These are phyloP conservation scores for Girardinichthys multiradiatus DNA, from an alignment of 2,113 vertebrate genomes.

Conservation along the genomic window DNA sequence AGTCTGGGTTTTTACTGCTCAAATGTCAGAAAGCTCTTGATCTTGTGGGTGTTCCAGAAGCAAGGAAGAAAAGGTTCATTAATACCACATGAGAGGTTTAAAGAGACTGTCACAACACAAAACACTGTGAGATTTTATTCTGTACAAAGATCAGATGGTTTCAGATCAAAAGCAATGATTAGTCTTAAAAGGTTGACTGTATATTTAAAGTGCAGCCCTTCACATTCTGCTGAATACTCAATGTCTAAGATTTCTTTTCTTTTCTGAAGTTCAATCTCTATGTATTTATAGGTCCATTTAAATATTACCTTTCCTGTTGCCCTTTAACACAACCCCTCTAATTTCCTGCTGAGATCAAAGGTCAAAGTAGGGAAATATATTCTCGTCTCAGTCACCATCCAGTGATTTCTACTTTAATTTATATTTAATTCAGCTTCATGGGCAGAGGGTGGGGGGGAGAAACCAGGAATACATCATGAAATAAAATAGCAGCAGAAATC, in stretches of 20 bases:
- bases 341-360: constrained; percentile 3
- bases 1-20: constrained; percentile 6
- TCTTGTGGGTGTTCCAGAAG: neutral
- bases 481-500: constrained; percentile 1
- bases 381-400: constrained; percentile 9
- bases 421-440: constrained; percentile 10
- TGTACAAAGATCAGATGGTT: no score
- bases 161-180: no score
- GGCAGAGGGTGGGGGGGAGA: neutral
- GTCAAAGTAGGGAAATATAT: constrained; percentile 26
- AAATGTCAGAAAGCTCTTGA: constrained; percentile 13
- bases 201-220: no score
- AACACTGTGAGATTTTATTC: no score
- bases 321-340: constrained; percentile 14
- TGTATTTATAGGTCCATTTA: neutral
- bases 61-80: neutral
- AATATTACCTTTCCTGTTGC: neutral
- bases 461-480: neutral
- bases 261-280: neutral
- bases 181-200: no score
- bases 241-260: neutral
- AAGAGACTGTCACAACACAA: neutral
- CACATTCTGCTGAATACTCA: no score
- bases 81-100: constrained; percentile 3
- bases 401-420: constrained; percentile 23